Evolutionary conservation across 2,113 vertebrate species (phyloP).

Genomic region (Heterotis niloticus): DNA sequence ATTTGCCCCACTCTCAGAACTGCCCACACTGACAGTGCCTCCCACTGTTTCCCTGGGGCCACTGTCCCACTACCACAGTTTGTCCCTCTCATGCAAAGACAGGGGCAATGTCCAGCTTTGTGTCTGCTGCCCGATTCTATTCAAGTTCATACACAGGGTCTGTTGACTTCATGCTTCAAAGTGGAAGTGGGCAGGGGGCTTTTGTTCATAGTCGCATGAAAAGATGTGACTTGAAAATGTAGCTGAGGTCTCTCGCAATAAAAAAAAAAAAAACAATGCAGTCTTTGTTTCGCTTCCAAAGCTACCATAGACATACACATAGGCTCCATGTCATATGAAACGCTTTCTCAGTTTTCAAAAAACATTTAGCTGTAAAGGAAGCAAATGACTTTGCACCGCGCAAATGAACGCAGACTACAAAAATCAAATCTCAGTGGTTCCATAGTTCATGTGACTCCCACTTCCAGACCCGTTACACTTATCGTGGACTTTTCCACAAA

Average conservation of each 20-base stretch:
- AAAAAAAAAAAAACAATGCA: background rate
- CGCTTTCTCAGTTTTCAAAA: background rate
- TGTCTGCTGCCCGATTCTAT: background rate
- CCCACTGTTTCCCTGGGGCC: slow-evolving; percentile 42
- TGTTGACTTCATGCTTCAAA: background rate
- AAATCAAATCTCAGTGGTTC: too few species aligned
- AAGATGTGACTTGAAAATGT: background rate
- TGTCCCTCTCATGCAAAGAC: background rate
- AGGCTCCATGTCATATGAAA: background rate
- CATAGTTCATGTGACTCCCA: too few species aligned
- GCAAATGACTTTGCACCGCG: too few species aligned
- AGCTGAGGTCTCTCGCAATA: background rate
- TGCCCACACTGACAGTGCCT: slow-evolving; percentile 49
- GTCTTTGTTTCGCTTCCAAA: background rate
- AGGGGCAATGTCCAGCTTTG: background rate
- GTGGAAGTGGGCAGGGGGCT: too few species aligned
- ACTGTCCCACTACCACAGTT: background rate
- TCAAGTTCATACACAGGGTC: background rate
- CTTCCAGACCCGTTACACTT: too few species aligned
- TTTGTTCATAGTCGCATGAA: background rate
- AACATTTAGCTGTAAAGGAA: background rate
- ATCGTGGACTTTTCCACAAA: too few species aligned
- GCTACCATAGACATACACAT: background rate
- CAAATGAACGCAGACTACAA: too few species aligned
- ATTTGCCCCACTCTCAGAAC: slow-evolving; percentile 52